Percentiles rank a stretch among this genome's conserved stretches.
These are phyloP conservation scores for Rhodeus uyekii DNA, from an alignment of 2,797 vertebrate genomes.

Conservation along the genomic window DNA sequence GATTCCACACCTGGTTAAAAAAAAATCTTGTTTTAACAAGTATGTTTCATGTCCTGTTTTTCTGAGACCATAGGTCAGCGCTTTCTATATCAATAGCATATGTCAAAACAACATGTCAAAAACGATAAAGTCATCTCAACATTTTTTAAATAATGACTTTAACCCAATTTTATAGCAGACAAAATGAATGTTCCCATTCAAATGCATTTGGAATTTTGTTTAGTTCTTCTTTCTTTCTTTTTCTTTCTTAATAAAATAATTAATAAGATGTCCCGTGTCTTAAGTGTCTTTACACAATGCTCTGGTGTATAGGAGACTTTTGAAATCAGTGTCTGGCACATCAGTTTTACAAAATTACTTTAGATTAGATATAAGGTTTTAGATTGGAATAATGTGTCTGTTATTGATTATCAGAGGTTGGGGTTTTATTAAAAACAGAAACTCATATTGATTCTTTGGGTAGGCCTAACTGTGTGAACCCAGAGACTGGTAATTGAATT, in stretches of 20 bases:
- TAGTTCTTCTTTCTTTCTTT: neutral
- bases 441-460: constrained; percentile 18
- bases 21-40: neutral
- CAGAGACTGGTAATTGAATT: constrained; percentile 5
- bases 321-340: constrained; percentile 30
- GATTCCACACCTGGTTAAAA: neutral
- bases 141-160: neutral
- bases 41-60: neutral
- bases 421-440: constrained; percentile 30
- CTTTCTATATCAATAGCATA: neutral
- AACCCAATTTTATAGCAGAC: neutral
- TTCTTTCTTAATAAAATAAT: neutral
- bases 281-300: neutral
- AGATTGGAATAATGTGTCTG: neutral
- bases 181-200: neutral
- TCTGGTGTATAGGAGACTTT: neutral
- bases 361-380: constrained; percentile 35
- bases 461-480: neutral
- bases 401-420: constrained; percentile 27
- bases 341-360: constrained; percentile 3
- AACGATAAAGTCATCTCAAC: neutral
- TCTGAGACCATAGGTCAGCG: neutral
- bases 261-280: neutral
- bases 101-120: neutral
- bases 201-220: neutral